A percentile compares a stretch with the other conserved stretches of the same genome.
phyloP scores from a whole-genome alignment of 2,113 vertebrate genomes.

The Plotosus lineatus region DNA sequence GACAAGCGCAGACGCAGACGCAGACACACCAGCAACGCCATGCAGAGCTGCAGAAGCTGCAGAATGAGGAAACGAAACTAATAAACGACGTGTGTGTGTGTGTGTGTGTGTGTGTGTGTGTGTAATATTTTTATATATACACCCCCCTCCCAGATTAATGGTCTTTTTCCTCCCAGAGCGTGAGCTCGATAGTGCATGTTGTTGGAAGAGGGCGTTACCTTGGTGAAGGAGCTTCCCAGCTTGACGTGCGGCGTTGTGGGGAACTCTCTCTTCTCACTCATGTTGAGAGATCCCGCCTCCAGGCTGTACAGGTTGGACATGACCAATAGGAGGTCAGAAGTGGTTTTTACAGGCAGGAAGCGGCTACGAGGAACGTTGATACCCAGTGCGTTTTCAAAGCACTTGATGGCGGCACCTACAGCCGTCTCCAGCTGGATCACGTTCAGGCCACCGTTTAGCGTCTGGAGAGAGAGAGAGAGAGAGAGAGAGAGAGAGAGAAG shows the following conservation, averaged over 20 bases:
- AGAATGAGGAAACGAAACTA: neutral
- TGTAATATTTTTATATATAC: neutral
- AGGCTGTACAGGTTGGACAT: constrained; percentile 99
- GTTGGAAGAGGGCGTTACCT: constrained; percentile 69
- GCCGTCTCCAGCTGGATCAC: constrained; percentile 97
- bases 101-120: no score
- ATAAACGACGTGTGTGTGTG: neutral
- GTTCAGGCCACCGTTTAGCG: constrained; percentile 93
- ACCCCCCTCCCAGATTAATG: neutral
- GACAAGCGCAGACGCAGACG: neutral
- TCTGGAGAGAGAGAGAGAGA: constrained; percentile 72
- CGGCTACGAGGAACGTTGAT: constrained; percentile 97
- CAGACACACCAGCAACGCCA: neutral
- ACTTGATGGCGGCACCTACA: constrained; percentile 95
- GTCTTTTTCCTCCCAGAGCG: neutral
- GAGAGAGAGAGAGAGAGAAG: constrained; percentile 13
- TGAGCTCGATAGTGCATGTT: neutral
- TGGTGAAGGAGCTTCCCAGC: constrained; percentile 97
- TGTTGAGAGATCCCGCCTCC: constrained; percentile 91
- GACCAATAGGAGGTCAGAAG: constrained; percentile 94
- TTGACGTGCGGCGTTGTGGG: constrained; percentile 95
- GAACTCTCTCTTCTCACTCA: constrained; percentile 96
- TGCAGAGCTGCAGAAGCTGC: neutral
- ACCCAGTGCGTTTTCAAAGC: constrained; percentile 95
- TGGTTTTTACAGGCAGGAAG: constrained; percentile 97